These are phyloP conservation scores for Boloria selene DNA, from an alignment of 2,888 invertebrate species.

Conservation along the genomic window DNA sequence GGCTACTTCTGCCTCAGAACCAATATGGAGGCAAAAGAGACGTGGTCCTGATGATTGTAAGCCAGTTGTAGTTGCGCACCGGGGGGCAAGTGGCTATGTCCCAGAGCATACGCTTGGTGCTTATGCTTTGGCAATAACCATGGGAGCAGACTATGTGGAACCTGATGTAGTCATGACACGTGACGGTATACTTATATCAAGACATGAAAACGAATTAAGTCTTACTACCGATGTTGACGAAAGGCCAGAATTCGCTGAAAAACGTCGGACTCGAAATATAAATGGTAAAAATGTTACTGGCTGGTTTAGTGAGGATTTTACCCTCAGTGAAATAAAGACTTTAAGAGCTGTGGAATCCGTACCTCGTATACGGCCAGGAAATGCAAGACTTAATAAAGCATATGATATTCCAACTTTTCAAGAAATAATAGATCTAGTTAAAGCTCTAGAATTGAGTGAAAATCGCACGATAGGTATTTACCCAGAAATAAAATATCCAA, in stretches of 20 bases:
- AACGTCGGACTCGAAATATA: slow-evolving; percentile 58
- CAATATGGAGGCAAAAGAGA: slow-evolving; percentile 10
- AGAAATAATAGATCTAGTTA: slow-evolving; percentile 70
- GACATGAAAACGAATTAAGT: slow-evolving; percentile 70
- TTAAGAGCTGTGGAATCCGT: slow-evolving; percentile 64
- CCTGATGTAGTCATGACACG: slow-evolving; percentile 73
- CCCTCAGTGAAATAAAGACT: slow-evolving; percentile 68
- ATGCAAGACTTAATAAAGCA: slow-evolving; percentile 62
- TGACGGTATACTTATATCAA: slow-evolving; percentile 63
- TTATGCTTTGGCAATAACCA: slow-evolving; percentile 68
- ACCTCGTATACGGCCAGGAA: slow-evolving; percentile 63
- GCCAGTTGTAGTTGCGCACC: slow-evolving; percentile 63
- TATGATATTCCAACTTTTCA: slow-evolving; percentile 65
- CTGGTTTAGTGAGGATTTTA: slow-evolving; percentile 76
- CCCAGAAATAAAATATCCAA: slow-evolving; percentile 71
- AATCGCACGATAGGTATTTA: slow-evolving; percentile 66
- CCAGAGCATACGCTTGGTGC: slow-evolving; percentile 74
- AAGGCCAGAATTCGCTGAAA: slow-evolving; percentile 59
- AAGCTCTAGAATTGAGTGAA: slow-evolving; percentile 62
- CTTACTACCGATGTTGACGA: slow-evolving; percentile 62
- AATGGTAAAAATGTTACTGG: slow-evolving; percentile 57
- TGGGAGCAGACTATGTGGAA: slow-evolving; percentile 74
- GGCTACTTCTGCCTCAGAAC: neutral
- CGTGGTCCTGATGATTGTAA: slow-evolving; percentile 51
- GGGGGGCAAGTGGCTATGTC: slow-evolving; percentile 73